These are phyloP conservation scores for Agrotis exclamationis DNA, from an alignment of 2,888 invertebrate species.

Conservation along the genomic window DNA sequence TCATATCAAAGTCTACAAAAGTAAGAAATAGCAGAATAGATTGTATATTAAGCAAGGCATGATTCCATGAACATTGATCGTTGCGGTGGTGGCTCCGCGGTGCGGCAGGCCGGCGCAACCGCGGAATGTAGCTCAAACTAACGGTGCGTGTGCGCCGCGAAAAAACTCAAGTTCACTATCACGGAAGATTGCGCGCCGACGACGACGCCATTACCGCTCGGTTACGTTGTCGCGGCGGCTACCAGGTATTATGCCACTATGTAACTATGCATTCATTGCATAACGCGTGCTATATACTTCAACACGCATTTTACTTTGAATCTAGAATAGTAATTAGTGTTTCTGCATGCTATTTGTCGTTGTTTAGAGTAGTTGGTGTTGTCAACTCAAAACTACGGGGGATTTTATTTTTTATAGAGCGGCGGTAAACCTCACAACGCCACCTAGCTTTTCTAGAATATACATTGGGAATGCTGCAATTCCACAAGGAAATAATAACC, in stretches of 20 bases:
- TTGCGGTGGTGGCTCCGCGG: conserved; percentile 80
- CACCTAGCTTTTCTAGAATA: not conserved
- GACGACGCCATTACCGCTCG: conserved; percentile 81
- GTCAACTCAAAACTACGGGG: not conserved
- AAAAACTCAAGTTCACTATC: conserved; percentile 91
- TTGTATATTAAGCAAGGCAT: conserved; percentile 63
- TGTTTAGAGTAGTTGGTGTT: not conserved
- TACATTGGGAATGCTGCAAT: not conserved
- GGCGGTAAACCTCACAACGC: not conserved
- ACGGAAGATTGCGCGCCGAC: conserved; percentile 88
- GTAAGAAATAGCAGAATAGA: conserved; percentile 65
- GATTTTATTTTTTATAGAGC: not conserved
- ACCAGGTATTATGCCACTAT: conserved; percentile 76
- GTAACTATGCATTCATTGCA: conserved; percentile 77
- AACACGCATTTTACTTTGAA: conserved; percentile 53
- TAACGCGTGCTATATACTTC: conserved; percentile 70
- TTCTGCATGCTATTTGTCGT: conserved; percentile 12
- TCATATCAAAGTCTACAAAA: conserved; percentile 55
- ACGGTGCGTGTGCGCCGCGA: conserved; percentile 86
- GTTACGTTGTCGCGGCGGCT: conserved; percentile 84
- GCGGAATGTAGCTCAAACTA: conserved; percentile 90
- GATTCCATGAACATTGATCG: conserved; percentile 64
- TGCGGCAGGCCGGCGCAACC: conserved; percentile 79
- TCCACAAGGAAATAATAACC: no score
- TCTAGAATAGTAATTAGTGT: conserved; percentile 42